A percentile compares a stretch with the other conserved stretches of the same genome.
phyloP scores from a whole-genome alignment of 2,113 vertebrate species.

The Plestiodon gilberti region DNA sequence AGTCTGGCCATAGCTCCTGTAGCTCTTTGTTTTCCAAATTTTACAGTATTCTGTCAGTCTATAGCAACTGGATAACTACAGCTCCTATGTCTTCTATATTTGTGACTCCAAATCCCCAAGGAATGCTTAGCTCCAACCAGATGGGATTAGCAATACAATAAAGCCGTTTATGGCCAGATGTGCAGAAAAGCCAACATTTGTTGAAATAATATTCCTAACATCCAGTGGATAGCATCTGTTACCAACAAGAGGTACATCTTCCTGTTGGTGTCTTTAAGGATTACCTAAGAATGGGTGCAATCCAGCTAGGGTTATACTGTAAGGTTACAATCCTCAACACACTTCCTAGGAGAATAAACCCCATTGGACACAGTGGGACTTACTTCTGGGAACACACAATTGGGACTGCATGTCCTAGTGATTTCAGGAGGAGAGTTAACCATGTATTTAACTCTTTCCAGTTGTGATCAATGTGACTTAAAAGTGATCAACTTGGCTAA shows the following conservation, averaged over 20 bases:
- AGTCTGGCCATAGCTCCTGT: background rate
- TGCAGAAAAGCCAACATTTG: conserved; percentile 39
- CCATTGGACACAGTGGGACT: background rate
- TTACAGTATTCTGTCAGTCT: conserved; percentile 16
- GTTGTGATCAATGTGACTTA: background rate
- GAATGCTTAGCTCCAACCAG: conserved; percentile 11
- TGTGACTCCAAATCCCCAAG: background rate
- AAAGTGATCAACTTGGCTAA: background rate
- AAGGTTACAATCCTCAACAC: background rate
- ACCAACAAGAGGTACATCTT: conserved; percentile 30
- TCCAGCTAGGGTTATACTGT: background rate
- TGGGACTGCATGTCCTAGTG: too few relatives aligned
- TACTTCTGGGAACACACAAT: background rate
- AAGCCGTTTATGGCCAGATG: conserved; percentile 10
- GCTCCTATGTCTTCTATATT: conserved; percentile 18
- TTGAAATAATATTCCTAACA: conserved; percentile 57
- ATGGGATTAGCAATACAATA: conserved; percentile 26
- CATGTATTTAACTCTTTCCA: background rate
- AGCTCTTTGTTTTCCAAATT: background rate
- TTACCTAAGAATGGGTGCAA: conserved; percentile 13
- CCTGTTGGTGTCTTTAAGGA: conserved; percentile 27
- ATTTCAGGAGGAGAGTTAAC: background rate
- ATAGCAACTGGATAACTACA: conserved; percentile 3
- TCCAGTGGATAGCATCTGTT: conserved; percentile 25
- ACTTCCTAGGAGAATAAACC: background rate